Conservation (phyloP, 2,797 vertebrate species). For the Acridotheres tristis region DNA sequence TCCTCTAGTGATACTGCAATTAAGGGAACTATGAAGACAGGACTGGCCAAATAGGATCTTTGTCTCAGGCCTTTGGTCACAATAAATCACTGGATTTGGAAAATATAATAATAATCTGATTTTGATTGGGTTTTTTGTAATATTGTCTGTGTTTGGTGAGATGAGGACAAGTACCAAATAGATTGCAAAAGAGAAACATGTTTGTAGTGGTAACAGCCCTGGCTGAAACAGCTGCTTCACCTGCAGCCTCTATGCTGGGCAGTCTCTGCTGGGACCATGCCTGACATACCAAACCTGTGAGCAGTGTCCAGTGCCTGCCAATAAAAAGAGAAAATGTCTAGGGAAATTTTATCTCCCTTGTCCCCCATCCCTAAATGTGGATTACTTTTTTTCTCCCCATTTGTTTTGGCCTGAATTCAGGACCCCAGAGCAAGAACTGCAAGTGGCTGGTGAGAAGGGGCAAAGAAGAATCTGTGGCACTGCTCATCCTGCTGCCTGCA, state of each 20-base stretch:
- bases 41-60: background rate
- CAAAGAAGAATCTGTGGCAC: background rate
- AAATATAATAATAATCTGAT: background rate
- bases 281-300: slow-evolving; percentile 30
- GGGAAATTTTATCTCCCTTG: background rate
- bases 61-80: background rate
- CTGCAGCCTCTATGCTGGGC: background rate
- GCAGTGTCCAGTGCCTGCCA: background rate
- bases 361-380: background rate
- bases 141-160: background rate
- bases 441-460: background rate
- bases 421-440: background rate
- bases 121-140: background rate
- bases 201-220: background rate
- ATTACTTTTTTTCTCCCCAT: background rate
- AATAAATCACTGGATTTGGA: background rate
- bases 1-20: background rate
- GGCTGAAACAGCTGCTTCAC: slow-evolving; percentile 9
- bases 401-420: slow-evolving; percentile 9
- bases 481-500: background rate
- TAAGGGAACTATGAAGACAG: background rate
- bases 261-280: background rate
- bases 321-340: background rate
- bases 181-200: background rate
- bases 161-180: background rate